phyloP scores from a whole-genome alignment of 2,888 invertebrate genomes.

The Drosophila cognata region DNA sequence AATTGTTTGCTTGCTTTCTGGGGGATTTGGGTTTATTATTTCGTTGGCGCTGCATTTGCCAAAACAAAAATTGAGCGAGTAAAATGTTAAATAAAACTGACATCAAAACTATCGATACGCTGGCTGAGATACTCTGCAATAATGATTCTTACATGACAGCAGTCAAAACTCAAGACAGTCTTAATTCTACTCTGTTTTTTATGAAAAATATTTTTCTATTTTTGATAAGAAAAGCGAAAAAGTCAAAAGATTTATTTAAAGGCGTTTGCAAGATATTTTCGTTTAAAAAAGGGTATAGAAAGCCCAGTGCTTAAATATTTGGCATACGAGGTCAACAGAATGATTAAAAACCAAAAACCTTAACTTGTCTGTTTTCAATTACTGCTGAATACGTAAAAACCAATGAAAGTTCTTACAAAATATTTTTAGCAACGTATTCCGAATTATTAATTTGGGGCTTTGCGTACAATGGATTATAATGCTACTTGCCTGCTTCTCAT shows the following conservation, averaged over 20 bases:
- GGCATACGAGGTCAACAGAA: not conserved
- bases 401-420: slow-evolving; percentile 22
- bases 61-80: slow-evolving; percentile 30
- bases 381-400: slow-evolving; percentile 28
- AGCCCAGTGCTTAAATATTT: not conserved
- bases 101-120: slow-evolving; percentile 1
- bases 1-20: slow-evolving; percentile 58
- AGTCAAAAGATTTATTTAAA: not conserved
- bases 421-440: slow-evolving; percentile 22
- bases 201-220: not conserved
- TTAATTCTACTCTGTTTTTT: not conserved
- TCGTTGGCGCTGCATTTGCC: slow-evolving; percentile 33
- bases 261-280: not conserved
- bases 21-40: slow-evolving; percentile 46
- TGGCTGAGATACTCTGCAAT: slow-evolving; percentile 1
- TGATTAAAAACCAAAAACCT: slow-evolving; percentile 15
- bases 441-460: slow-evolving; percentile 40
- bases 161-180: not conserved
- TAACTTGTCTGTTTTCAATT: slow-evolving; percentile 58
- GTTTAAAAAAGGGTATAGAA: not conserved
- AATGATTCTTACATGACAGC: not conserved
- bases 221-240: not conserved
- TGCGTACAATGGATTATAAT: slow-evolving; percentile 37
- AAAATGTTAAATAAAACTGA: slow-evolving; percentile 10
- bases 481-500: slow-evolving; percentile 40